Evolutionary conservation across 2,113 vertebrate genomes (phyloP), one percentile per base, ranked within the genome.

Genomic region (Phrynosoma blainvillii): DNA sequence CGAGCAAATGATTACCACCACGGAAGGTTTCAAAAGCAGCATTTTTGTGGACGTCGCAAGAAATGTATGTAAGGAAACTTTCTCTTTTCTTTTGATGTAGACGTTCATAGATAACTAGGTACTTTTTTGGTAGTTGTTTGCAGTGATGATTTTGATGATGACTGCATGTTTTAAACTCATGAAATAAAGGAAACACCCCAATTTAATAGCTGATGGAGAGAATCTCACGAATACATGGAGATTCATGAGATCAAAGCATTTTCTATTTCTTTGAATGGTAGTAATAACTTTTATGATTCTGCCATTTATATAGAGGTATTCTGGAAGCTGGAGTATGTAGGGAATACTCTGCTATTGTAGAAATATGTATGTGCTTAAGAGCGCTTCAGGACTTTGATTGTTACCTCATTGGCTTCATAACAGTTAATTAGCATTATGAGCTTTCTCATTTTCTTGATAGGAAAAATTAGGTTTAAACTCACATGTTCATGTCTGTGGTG

Each of bases 1-100:
- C 96, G 76, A 73, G 96, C 90, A 14, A 94, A 93, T 85, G 92
- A 90, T 86, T 92, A 93, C 93, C 96, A 92, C 87, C 97, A 94
- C 5, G 93, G 93, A 92, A 97, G 94, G 93, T 92, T 96, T 89
- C 97, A 96, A 95, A 98, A 96, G 96, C 98, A 98, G 90, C 98
- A 99, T 93, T 99, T 98, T 97, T 99, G 99, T 97, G 99, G 99
- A 97, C 98, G 95, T 95, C 98, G 98, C 97, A 99, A 98, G 98
- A 98, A 99, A 99, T 98, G 99, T 99, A 99, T 99, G 99, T 99
- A 98, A 98, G 98, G 98, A 97, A 98, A 97, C 97, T 95, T 96
- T 96, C 91, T 89, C 92, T 94, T 91, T 90, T 96, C 95, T 87
- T 93, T 95, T 94, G 80, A 84, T 68, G 16, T 87, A 85, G 89